These are phyloP conservation scores for Drosophila sucinea DNA, from an alignment of 1,140 invertebrate genomes.

Conservation along the genomic window DNA sequence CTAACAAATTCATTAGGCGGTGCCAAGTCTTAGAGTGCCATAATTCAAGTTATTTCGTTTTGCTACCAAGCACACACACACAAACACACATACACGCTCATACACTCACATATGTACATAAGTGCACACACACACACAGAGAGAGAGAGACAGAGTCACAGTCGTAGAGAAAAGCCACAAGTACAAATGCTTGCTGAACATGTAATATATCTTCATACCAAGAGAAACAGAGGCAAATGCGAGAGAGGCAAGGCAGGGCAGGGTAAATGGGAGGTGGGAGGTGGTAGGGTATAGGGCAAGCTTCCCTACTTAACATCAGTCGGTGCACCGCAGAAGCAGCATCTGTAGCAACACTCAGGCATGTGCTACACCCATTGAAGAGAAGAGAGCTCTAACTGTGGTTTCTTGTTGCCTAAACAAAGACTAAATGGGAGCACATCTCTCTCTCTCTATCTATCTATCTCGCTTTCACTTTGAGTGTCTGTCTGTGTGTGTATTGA, in stretches of 20 bases:
- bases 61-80: constrained; percentile 27
- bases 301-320: constrained; percentile 40
- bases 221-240: constrained; percentile 4
- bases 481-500: constrained; percentile 37
- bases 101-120: background rate
- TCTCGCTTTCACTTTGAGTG: background rate
- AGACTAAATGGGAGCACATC: constrained; percentile 10
- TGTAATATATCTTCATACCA: constrained; percentile 71
- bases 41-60: constrained; percentile 62
- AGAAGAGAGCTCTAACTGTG: constrained; percentile 36
- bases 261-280: background rate
- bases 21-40: constrained; percentile 52
- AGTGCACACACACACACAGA: constrained; percentile 1
- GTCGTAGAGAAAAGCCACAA: constrained; percentile 41
- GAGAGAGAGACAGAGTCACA: background rate
- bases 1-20: constrained; percentile 64
- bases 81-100: background rate
- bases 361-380: constrained; percentile 1
- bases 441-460: background rate
- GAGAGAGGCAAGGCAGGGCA: background rate
- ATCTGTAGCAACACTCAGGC: constrained; percentile 19
- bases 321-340: constrained; percentile 61
- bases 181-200: constrained; percentile 70
- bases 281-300: constrained; percentile 11
- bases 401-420: constrained; percentile 52